Evolutionary conservation across 35 echinoderm and acorn worm genomes (phyloP).

Genomic region (Ophioderma brevispina): DNA sequence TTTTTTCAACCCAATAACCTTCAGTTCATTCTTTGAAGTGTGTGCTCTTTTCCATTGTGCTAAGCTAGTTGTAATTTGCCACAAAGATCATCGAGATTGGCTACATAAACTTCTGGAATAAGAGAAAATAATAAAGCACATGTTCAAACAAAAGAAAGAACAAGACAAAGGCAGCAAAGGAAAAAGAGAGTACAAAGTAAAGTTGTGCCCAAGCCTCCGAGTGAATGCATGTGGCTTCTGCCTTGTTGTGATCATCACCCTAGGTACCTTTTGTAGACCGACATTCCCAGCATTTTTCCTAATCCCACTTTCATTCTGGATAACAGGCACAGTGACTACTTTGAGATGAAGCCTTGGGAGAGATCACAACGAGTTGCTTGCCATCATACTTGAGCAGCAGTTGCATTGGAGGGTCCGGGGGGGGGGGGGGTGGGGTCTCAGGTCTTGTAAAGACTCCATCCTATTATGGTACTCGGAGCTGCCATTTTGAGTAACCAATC

Average conservation of each 20-base stretch:
- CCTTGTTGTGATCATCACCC: constrained; percentile 61
- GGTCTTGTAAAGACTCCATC: constrained; percentile 75
- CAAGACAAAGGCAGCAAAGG: neutral
- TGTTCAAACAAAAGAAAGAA: neutral
- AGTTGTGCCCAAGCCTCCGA: neutral
- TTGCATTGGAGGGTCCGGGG: no score
- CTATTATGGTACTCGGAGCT: constrained; percentile 66
- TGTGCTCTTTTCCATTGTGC: constrained; percentile 59
- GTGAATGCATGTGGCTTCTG: constrained; percentile 46
- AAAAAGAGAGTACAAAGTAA: constrained; percentile 1
- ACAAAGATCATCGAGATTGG: constrained; percentile 59
- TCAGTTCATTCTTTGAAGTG: constrained; percentile 70
- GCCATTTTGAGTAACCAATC: constrained; percentile 45
- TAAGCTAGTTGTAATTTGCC: constrained; percentile 65
- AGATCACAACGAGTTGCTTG: constrained; percentile 35
- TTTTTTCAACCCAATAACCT: constrained; percentile 62
- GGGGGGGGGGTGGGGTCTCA: no score
- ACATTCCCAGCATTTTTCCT: constrained; percentile 70
- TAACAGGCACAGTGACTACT: constrained; percentile 46
- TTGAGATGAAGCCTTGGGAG: constrained; percentile 17
- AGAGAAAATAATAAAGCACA: neutral
- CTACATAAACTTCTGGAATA: no score
- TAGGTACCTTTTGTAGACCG: constrained; percentile 74
- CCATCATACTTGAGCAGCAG: constrained; percentile 61
- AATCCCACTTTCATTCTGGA: constrained; percentile 81